Base-by-base conservation (phyloP, 2,113 vertebrate species). In the Nesoenas mayeri region DNA sequence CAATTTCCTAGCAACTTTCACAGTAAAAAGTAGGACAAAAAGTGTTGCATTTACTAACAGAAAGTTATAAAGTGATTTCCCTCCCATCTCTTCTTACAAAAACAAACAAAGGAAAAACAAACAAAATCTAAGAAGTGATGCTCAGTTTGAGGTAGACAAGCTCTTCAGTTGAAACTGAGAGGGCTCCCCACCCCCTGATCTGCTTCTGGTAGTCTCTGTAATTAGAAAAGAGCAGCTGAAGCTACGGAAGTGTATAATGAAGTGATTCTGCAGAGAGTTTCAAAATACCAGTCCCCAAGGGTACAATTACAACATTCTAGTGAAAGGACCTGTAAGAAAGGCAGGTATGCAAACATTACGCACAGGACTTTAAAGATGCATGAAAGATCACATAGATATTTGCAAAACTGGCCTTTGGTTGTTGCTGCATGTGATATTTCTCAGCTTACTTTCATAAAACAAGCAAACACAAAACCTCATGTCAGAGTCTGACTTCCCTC, bases 1-100 rank as follows among this genome's bases (percentile, higher is more conserved):
- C 97, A 97, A 98, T 98, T 97, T 98, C 96, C 93, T 91, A 93
- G 95, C 19, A 75, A 91, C 95, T 89, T 94, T 84, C 67, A 24
- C 70, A 70, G 92, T 57, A 92, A 92, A 94, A 94, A 93, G 40
- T 31, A 69, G 80, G 73, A 78, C 40, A 24, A 73, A 60, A 84
- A 88, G 36, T 34, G n/a, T 67, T 89, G 40, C 51, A 32, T 65
- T 80, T 67, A 66, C 34, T 29, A 82, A 74, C 58, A 64, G 15
- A 78, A 78, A 50, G 40, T 72, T 67, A 69, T 17, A 25, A 36
- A 32, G 15, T 0, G 0, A 13, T 42, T 78, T 71, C 11, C 80
- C 18, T 87, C n/a, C 44, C 17, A 13, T 48, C n/a, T 47, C 44
- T 47, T 47, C 18, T 47, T 47, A 47, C 42, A 44, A 44, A 44